These are phyloP conservation scores for Arvicanthis niloticus DNA, from an alignment of 2,113 vertebrate genomes.

Conservation along the genomic window DNA sequence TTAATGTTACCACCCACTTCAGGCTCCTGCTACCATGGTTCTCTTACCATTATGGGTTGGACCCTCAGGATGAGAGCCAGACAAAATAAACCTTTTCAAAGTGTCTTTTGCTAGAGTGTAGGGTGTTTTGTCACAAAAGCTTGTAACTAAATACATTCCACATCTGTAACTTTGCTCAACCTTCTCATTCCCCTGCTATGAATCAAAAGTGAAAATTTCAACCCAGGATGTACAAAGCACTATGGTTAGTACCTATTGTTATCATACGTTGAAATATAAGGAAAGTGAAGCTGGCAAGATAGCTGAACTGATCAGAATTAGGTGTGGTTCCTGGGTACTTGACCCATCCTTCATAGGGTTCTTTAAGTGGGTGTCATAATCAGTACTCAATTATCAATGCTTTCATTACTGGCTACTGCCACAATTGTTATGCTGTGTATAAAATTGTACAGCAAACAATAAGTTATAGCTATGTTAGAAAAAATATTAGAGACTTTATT, in stretches of 20 bases:
- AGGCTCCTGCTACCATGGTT: too few relatives aligned
- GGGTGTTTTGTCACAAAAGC: not conserved
- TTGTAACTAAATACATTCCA: not conserved
- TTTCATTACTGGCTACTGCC: not conserved
- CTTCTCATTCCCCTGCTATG: not conserved
- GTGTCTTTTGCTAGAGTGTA: not conserved
- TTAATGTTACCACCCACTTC: too few relatives aligned
- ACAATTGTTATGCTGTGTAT: not conserved
- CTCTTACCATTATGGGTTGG: fast-evolving
- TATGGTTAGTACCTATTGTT: not conserved
- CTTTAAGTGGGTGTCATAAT: not conserved
- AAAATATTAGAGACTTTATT: not conserved
- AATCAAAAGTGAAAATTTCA: not conserved
- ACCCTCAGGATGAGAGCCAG: not conserved
- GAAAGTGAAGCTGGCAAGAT: not conserved
- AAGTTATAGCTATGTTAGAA: not conserved
- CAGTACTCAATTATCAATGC: not conserved
- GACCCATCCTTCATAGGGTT: not conserved
- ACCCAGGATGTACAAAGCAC: not conserved
- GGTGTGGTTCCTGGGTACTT: not conserved
- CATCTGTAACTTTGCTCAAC: not conserved
- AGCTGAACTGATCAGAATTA: not conserved
- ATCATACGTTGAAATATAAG: not conserved
- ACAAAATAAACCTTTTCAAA: not conserved
- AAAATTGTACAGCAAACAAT: not conserved